Conservation (phyloP, 2,888 invertebrate genomes). For the Myopa tessellatipennis region DNA sequence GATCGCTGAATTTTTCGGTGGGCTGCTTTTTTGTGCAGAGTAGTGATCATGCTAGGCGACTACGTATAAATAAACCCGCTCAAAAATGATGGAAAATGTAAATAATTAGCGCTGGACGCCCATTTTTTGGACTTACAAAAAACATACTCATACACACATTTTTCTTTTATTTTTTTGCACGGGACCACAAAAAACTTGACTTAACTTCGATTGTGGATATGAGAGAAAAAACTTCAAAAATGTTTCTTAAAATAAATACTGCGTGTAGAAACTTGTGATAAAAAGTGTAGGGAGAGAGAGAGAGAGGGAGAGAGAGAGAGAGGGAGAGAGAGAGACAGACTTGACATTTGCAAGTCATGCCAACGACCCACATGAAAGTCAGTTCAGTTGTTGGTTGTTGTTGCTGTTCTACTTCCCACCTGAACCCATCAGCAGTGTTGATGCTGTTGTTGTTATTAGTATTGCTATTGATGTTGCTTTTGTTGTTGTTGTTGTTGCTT, state of each 20-base stretch:
- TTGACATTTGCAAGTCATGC: not conserved
- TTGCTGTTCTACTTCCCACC: conserved; percentile 4
- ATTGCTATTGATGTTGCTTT: conserved; percentile 2
- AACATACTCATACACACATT: too few relatives aligned
- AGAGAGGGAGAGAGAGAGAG: too few relatives aligned
- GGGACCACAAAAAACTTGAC: not conserved
- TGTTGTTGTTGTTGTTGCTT: not conserved
- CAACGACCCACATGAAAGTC: conserved; percentile 16
- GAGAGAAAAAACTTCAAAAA: not conserved
- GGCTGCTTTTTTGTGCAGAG: not conserved
- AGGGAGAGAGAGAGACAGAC: not conserved
- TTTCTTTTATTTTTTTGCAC: not conserved
- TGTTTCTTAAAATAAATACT: conserved; percentile 15
- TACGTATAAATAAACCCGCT: not conserved
- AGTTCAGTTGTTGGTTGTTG: not conserved
- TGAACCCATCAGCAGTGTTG: not conserved
- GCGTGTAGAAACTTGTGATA: not conserved
- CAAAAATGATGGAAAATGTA: conserved; percentile 7
- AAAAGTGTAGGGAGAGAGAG: not conserved
- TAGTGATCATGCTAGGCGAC: not conserved
- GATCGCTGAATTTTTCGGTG: not conserved
- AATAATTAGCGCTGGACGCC: conserved; percentile 18
- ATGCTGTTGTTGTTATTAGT: not conserved
- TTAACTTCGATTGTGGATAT: too few relatives aligned
- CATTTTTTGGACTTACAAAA: not conserved